Evolutionary conservation across 92 coral and sea anemone genomes (phyloP).

Genomic region (Epizoanthus fatuus): DNA sequence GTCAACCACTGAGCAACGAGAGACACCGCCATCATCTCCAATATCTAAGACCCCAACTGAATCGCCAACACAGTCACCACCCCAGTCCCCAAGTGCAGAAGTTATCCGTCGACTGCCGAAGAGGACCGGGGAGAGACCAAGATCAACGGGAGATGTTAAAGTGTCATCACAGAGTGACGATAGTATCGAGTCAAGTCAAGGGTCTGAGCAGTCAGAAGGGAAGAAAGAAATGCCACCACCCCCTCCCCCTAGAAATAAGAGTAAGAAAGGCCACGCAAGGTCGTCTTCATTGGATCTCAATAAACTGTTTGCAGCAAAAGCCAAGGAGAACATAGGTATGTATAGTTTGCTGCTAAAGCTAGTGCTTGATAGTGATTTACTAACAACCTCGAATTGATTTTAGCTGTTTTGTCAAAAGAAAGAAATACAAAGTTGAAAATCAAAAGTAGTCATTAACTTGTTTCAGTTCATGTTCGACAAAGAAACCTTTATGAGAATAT

Average conservation of each 20-base stretch:
- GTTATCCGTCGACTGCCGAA: slow-evolving; percentile 53
- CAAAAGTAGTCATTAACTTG: too few species aligned
- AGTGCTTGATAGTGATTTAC: neutral
- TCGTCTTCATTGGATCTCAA: slow-evolving; percentile 96
- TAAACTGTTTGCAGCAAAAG: slow-evolving; percentile 91
- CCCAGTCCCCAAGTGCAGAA: slow-evolving; percentile 31
- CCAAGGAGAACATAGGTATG: slow-evolving; percentile 79
- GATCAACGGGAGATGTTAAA: slow-evolving; percentile 88
- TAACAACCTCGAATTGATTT: too few species aligned
- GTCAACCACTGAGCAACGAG: neutral
- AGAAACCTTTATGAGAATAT: too few species aligned
- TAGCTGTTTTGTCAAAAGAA: too few species aligned
- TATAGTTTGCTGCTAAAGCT: too few species aligned
- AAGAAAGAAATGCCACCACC: slow-evolving; percentile 82
- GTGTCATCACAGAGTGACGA: slow-evolving; percentile 66
- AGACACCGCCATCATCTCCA: slow-evolving; percentile 38
- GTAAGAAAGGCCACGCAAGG: slow-evolving; percentile 95
- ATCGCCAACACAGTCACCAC: slow-evolving; percentile 33
- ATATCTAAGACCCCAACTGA: slow-evolving; percentile 10
- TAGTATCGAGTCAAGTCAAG: slow-evolving; percentile 67
- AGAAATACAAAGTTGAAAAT: too few species aligned
- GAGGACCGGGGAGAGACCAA: slow-evolving; percentile 75
- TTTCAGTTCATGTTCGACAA: too few species aligned
- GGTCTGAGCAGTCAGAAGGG: slow-evolving; percentile 73
- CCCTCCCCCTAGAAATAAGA: slow-evolving; percentile 95